phyloP scores from a whole-genome alignment of 2,888 invertebrate species.

The Scaptomyza reducta region DNA sequence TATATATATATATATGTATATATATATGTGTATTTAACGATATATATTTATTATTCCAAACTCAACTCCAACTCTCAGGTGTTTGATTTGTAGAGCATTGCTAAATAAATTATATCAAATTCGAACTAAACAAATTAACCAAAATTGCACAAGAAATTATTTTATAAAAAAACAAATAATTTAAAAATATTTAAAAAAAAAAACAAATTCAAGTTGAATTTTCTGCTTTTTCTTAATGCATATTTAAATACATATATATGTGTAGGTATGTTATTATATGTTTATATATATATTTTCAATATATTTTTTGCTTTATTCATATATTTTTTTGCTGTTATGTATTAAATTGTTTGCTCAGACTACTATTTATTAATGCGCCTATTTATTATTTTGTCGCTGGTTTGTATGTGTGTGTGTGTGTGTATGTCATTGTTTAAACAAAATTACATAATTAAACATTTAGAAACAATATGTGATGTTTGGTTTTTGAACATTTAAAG shows the following conservation, averaged over 20 bases:
- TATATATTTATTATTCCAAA: constrained; percentile 1
- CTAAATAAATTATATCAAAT: constrained; percentile 46
- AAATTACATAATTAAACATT: constrained; percentile 31
- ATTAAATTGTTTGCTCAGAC: constrained; percentile 64
- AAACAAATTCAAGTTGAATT: not conserved
- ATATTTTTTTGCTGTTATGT: constrained; percentile 31
- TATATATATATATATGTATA: constrained; percentile 10
- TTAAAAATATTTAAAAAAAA: constrained; percentile 17
- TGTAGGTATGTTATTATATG: constrained; percentile 14
- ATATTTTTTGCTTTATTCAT: constrained; percentile 29
- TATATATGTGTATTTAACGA: constrained; percentile 22
- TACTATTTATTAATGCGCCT: constrained; percentile 67
- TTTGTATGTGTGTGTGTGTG: constrained; percentile 25
- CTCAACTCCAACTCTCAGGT: constrained; percentile 50
- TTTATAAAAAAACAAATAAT: no score
- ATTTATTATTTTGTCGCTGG: constrained; percentile 35
- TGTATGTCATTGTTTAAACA: constrained; percentile 24
- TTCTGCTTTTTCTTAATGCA: constrained; percentile 15
- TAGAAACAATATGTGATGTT: constrained; percentile 61
- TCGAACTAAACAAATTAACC: constrained; percentile 39
- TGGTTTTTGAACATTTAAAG: constrained; percentile 52
- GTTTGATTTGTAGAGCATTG: constrained; percentile 51
- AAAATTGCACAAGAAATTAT: constrained; percentile 65
- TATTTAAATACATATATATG: constrained; percentile 21
- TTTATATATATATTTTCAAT: constrained; percentile 24